Percentiles rank a stretch among this genome's conserved stretches.
These are phyloP conservation scores for Conchocele bisecta DNA, from an alignment of 2,888 invertebrate species.

Conservation along the genomic window DNA sequence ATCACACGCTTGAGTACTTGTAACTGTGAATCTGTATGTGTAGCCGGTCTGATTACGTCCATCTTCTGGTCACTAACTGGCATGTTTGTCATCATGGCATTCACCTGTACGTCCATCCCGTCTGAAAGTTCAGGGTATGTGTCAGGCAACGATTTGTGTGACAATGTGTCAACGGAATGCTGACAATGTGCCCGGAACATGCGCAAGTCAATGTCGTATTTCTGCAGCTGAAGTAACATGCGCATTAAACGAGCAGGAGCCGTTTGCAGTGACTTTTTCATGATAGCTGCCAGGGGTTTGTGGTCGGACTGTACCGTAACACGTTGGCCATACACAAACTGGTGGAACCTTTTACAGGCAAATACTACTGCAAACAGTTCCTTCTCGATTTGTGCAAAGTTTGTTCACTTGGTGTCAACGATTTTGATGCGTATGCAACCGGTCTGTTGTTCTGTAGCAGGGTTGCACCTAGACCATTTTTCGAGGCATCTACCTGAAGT, in stretches of 20 bases:
- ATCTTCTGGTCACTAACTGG: no score
- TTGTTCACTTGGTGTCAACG: constrained; percentile 10
- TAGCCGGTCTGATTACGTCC: not conserved
- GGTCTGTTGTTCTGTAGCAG: constrained; percentile 20
- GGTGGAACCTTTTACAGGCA: constrained; percentile 8
- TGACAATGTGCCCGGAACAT: constrained; percentile 6
- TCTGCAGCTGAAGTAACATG: constrained; percentile 21
- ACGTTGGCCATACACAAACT: constrained; percentile 8
- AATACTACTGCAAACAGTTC: constrained; percentile 24
- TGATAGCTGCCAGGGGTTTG: constrained; percentile 20
- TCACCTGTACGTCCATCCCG: constrained; percentile 7
- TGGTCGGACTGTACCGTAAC: constrained; percentile 19
- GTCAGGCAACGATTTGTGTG: constrained; percentile 14
- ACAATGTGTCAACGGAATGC: no score
- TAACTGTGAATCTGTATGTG: constrained; percentile 19
- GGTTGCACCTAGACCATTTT: constrained; percentile 18
- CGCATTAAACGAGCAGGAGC: constrained; percentile 17
- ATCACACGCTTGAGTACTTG: constrained; percentile 20
- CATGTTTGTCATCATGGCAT: no score
- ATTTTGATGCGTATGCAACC: constrained; percentile 26
- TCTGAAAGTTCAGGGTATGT: constrained; percentile 24
- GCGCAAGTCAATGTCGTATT: not conserved
- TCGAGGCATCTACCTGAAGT: constrained; percentile 33
- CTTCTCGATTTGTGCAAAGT: constrained; percentile 29
- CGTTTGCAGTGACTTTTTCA: constrained; percentile 9